Conservation (phyloP, 2,113 vertebrate species). For the Thryonomys swinderianus region DNA sequence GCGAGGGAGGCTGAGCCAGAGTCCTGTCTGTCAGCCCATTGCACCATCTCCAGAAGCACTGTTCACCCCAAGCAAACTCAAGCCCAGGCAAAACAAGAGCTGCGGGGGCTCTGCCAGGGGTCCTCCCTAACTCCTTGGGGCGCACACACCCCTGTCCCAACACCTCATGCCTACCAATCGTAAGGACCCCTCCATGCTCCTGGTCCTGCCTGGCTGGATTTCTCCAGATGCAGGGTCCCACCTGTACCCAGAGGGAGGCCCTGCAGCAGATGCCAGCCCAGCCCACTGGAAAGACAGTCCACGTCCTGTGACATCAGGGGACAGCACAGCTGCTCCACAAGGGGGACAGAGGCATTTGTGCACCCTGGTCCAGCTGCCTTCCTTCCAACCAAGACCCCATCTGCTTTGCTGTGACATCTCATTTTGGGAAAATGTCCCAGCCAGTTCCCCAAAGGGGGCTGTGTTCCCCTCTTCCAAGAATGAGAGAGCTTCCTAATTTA, state of each 20-base stretch:
- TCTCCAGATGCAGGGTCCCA: not conserved
- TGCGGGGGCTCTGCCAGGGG: not conserved
- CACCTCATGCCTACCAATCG: too few species aligned
- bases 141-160: accelerated
- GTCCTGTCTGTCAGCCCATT: not conserved
- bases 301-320: not conserved
- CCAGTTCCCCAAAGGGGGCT: not conserved
- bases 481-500: slow-evolving; percentile 85
- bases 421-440: slow-evolving; percentile 62
- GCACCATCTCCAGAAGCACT: not conserved
- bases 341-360: not conserved
- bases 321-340: not conserved
- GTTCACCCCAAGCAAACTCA: not conserved
- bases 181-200: accelerated
- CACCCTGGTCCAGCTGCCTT: not conserved
- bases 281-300: not conserved
- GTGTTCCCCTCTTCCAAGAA: slow-evolving; percentile 65
- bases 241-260: not conserved
- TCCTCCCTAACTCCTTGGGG: not conserved
- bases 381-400: slow-evolving; percentile 62
- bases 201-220: not conserved
- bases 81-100: not conserved
- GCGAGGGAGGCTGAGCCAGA: not conserved
- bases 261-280: not conserved
- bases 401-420: slow-evolving; percentile 56